phyloP scores from a whole-genome alignment of 2,797 vertebrate species.

The Salmo trutta region DNA sequence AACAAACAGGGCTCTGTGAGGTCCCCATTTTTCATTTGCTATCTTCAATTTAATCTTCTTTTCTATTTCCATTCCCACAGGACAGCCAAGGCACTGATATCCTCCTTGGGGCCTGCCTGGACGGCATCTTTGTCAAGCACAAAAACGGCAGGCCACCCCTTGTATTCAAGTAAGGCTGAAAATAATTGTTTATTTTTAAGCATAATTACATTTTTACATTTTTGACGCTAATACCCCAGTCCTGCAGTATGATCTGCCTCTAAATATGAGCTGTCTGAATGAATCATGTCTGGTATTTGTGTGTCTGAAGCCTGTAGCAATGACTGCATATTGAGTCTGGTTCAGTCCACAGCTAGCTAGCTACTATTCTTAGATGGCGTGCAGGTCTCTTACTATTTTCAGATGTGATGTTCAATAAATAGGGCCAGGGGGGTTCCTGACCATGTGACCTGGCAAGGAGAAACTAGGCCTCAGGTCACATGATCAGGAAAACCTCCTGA shows the following conservation, averaged over 20 bases:
- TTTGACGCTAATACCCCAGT: not conserved
- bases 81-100: conserved; percentile 93
- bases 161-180: conserved; percentile 83
- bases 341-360: not conserved
- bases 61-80: conserved; percentile 64
- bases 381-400: conserved; percentile 18
- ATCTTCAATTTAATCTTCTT: not conserved
- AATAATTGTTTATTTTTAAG: not conserved
- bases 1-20: conserved; percentile 9
- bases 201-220: not conserved
- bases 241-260: conserved; percentile 10
- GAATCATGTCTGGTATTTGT: conserved; percentile 3
- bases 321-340: conserved; percentile 19
- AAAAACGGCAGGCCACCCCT: conserved; percentile 89
- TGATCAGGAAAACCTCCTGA: too few species aligned
- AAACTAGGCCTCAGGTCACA: not conserved
- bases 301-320: conserved; percentile 10
- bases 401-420: not conserved
- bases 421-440: not conserved
- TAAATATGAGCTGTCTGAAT: conserved; percentile 18
- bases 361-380: conserved; percentile 24
- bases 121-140: conserved; percentile 96
- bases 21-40: not conserved
- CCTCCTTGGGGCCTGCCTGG: conserved; percentile 89
- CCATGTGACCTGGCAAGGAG: not conserved